Conservation (phyloP, 2,113 vertebrate species). For the Tympanuchus pallidicinctus region DNA sequence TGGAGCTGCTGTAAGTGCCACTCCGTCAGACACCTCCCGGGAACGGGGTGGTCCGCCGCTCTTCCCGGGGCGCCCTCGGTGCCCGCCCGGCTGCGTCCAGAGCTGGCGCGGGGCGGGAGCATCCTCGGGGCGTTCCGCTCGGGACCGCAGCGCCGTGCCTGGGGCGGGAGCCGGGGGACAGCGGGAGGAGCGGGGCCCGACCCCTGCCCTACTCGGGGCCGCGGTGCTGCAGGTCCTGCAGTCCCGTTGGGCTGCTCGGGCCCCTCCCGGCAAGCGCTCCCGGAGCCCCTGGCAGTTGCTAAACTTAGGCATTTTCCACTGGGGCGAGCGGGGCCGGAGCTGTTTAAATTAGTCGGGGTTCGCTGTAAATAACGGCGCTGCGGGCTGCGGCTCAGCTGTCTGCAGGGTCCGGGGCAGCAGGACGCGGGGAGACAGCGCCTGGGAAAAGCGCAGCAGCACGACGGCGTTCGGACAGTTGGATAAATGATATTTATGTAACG, state of each 20-base stretch:
- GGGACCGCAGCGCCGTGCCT: neutral
- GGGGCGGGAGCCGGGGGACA: neutral
- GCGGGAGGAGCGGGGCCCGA: neutral
- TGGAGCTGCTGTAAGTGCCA: conserved; percentile 77
- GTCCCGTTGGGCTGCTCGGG: neutral
- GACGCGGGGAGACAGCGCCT: neutral
- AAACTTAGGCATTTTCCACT: conserved; percentile 61
- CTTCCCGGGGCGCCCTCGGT: neutral
- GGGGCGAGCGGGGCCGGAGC: neutral
- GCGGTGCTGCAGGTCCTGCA: neutral
- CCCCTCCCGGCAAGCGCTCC: neutral
- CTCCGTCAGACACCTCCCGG: neutral
- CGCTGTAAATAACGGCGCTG: conserved; percentile 41
- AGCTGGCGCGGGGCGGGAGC: neutral
- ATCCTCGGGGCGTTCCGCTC: neutral
- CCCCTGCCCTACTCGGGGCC: neutral
- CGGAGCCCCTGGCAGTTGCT: neutral
- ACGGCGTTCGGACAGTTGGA: conserved; percentile 55
- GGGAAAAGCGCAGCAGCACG: conserved; percentile 7
- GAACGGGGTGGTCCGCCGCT: neutral
- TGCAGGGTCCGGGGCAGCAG: neutral
- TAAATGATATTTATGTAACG: conserved; percentile 66
- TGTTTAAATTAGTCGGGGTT: conserved; percentile 38
- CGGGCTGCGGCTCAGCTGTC: neutral
- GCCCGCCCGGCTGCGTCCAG: neutral